These are phyloP conservation scores for Polyploca ridens DNA, from an alignment of 2,888 invertebrate species.

Conservation along the genomic window DNA sequence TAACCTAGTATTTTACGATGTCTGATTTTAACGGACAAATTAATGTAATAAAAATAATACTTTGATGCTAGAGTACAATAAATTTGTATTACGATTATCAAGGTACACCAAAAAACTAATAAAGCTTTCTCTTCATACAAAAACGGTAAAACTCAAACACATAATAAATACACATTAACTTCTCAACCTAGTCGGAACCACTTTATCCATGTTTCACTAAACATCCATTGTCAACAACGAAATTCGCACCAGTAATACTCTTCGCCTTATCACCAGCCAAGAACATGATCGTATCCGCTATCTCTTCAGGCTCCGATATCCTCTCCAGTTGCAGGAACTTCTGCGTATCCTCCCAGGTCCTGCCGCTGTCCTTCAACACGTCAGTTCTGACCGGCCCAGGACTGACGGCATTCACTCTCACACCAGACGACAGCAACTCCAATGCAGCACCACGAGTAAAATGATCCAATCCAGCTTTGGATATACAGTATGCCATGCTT, in stretches of 20 bases:
- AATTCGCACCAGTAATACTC: slow-evolving; percentile 44
- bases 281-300: slow-evolving; percentile 41
- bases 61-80: no score
- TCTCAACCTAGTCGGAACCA: no score
- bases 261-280: slow-evolving; percentile 47
- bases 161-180: no score
- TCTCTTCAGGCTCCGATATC: slow-evolving; percentile 38
- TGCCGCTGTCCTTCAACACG: slow-evolving; percentile 65
- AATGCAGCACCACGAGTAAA: slow-evolving; percentile 66
- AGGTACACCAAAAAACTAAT: no score
- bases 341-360: no score
- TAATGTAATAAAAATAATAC: no score
- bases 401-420: slow-evolving; percentile 84
- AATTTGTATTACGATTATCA: no score
- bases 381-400: slow-evolving; percentile 61
- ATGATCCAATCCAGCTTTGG: slow-evolving; percentile 28
- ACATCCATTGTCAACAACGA: slow-evolving; percentile 36
- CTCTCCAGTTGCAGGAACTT: slow-evolving; percentile 29
- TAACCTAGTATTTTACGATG: no score
- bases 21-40: no score
- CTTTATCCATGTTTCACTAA: no score
- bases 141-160: no score
- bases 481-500: slow-evolving; percentile 23
- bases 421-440: slow-evolving; percentile 87
- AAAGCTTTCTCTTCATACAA: no score